Evolutionary conservation across 2,797 vertebrate genomes (phyloP), one percentile per base, ranked within the genome.

Genomic region (Knipowitschia caucasica): DNA sequence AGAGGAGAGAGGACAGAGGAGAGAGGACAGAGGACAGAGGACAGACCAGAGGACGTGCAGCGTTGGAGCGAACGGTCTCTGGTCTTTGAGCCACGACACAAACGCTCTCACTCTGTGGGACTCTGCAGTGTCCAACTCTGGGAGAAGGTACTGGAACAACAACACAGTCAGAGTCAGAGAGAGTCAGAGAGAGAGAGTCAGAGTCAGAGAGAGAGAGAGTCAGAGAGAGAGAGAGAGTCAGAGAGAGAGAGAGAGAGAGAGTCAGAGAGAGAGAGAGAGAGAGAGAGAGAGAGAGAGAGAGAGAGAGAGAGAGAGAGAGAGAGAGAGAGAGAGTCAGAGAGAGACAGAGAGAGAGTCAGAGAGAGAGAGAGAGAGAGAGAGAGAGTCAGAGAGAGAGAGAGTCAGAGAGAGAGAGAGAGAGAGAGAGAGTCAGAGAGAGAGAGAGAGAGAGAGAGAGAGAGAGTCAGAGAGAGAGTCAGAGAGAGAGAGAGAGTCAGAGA

Each of bases 71-170:
- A 97, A 98, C 9, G 96, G 95, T 80, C 94, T 92, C 83, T 94
- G 94, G 53, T 98, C 95, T 80, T 93, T 91, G 74, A 99, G 89
- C 95, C 95, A 97, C 17, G 92, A 86, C 67, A 97, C 66, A 53
- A 99, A 97, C 61, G 92, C 86, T 86, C 80, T 64, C 67, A 84
- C 90, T 87, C 93, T 93, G 61, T 91, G 84, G 3, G 96, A 99
- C 85, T 96, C 94, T 20, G 92, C 89, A 0, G 93, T 95, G 80
- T 98, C 93, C 75, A 99, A 87, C 81, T 97, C 94, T 25, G 96
- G 95, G 55, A 99, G 93, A 50, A 91, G 75, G 10, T 89, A 91
- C 96, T 99, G 51, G 78, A 69, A 52, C 7, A 12, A 27, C 30
- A 15, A 46, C 17, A 47, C 10, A 18, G 27, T 30, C 42, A 44